Evolutionary conservation across 2,113 vertebrate genomes (phyloP).

Genomic region (Mastomys natalensis): DNA sequence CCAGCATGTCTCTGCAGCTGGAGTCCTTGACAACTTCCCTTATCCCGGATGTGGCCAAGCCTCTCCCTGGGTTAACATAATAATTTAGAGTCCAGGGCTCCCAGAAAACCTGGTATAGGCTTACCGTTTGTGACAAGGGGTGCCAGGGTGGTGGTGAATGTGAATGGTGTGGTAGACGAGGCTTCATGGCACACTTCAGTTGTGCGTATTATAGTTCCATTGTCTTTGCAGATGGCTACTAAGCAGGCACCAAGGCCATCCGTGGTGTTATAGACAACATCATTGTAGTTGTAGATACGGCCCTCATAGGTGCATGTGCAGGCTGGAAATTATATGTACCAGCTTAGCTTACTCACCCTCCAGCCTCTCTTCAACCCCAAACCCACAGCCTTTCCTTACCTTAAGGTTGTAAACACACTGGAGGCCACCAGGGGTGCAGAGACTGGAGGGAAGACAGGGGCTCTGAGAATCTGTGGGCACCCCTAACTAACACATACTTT

Average conservation of each 20-base stretch:
- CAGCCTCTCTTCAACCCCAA: neutral
- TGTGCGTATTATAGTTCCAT: conserved; percentile 83
- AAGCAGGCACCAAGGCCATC: conserved; percentile 89
- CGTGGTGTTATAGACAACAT: conserved; percentile 88
- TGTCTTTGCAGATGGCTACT: conserved; percentile 81
- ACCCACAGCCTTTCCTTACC: conserved; percentile 78
- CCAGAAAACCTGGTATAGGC: neutral
- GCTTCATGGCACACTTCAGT: neutral
- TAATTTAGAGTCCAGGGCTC: neutral
- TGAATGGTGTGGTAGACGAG: fast-evolving
- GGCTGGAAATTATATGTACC: conserved; percentile 73
- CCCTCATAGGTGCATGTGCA: conserved; percentile 87
- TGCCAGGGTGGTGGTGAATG: neutral
- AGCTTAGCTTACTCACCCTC: neutral
- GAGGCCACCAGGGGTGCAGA: conserved; percentile 82
- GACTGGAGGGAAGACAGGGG: conserved; percentile 74
- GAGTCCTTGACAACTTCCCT: fast-evolving
- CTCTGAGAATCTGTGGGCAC: neutral
- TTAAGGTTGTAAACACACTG: conserved; percentile 75
- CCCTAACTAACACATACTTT: neutral
- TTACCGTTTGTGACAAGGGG: neutral
- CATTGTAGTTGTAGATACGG: conserved; percentile 80
- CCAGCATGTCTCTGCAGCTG: neutral
- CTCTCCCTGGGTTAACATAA: neutral
- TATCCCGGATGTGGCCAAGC: neutral